These are phyloP conservation scores for Amphiduros pacificus DNA, from an alignment of 2,888 invertebrate species.

Conservation along the genomic window DNA sequence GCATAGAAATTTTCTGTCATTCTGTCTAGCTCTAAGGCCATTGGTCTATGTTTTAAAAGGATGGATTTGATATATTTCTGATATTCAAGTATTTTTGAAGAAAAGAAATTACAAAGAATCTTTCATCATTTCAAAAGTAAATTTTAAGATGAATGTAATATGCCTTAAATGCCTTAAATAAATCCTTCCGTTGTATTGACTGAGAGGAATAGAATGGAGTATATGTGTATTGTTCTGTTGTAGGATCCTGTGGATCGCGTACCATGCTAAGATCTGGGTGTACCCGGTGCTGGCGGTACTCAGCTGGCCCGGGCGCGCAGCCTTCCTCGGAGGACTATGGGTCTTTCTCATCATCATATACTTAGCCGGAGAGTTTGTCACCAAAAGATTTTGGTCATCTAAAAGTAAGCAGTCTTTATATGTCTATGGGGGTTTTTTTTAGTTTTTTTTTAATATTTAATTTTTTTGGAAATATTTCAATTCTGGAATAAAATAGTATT, in stretches of 20 bases:
- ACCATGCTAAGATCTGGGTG: slow-evolving; percentile 76
- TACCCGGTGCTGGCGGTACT: slow-evolving; percentile 86
- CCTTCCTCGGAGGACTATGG: slow-evolving; percentile 67
- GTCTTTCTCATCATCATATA: slow-evolving; percentile 45
- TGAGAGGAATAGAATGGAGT: not conserved
- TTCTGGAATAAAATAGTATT: no score
- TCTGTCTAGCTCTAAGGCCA: no score
- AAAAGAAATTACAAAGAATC: no score
- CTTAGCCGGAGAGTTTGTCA: slow-evolving; percentile 44
- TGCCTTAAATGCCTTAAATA: not conserved
- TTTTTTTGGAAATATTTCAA: no score
- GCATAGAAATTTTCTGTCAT: no score
- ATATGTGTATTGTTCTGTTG: slow-evolving; percentile 4
- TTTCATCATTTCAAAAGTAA: no score
- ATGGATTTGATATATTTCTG: no score
- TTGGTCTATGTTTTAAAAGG: no score
- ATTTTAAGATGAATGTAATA: not conserved
- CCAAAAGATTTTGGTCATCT: slow-evolving; percentile 30
- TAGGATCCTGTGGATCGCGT: slow-evolving; percentile 55
- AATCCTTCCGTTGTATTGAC: not conserved
- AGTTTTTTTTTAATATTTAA: no score
- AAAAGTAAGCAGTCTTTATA: no score
- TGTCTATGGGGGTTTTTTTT: no score
- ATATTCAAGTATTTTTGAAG: no score
- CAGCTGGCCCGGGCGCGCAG: slow-evolving; percentile 71